Evolutionary conservation across 2,888 invertebrate genomes (phyloP).

Genomic region (Dugesia japonica): DNA sequence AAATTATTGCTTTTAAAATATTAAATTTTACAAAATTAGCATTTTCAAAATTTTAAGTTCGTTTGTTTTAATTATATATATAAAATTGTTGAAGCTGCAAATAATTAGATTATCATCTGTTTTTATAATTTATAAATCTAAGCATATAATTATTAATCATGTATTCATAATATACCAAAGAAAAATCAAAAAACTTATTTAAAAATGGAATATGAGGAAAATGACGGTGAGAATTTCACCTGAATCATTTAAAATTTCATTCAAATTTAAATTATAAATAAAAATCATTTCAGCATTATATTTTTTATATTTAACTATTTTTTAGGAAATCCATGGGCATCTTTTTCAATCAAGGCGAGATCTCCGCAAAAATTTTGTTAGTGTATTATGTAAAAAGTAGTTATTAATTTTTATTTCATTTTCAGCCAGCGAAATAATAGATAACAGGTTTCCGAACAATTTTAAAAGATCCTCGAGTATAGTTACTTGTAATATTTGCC

Average conservation of each 20-base stretch:
- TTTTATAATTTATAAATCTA: no score
- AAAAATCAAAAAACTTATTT: neutral
- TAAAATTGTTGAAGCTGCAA: constrained; percentile 20
- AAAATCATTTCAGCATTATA: no score
- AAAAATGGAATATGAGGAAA: neutral
- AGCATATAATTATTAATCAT: neutral
- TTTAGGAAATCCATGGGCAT: constrained; percentile 11
- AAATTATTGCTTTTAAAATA: no score
- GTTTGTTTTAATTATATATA: constrained; percentile 10
- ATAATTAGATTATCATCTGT: constrained; percentile 20
- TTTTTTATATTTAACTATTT: no score
- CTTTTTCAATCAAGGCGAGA: neutral
- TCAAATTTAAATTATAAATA: no score
- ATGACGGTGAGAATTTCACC: neutral
- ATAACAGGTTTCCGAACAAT: neutral
- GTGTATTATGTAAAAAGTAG: neutral
- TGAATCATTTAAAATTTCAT: no score
- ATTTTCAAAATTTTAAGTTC: no score
- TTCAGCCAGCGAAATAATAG: neutral
- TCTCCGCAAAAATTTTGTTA: neutral
- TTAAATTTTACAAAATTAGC: no score
- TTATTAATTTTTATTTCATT: neutral
- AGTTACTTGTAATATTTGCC: neutral
- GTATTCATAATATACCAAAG: neutral
- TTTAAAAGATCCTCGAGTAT: constrained; percentile 10